A percentile compares a stretch with the other conserved stretches of the same genome.
These are phyloP conservation scores for Macaca fascicularis DNA, from an alignment of 2,113 vertebrate species.

Conservation along the genomic window DNA sequence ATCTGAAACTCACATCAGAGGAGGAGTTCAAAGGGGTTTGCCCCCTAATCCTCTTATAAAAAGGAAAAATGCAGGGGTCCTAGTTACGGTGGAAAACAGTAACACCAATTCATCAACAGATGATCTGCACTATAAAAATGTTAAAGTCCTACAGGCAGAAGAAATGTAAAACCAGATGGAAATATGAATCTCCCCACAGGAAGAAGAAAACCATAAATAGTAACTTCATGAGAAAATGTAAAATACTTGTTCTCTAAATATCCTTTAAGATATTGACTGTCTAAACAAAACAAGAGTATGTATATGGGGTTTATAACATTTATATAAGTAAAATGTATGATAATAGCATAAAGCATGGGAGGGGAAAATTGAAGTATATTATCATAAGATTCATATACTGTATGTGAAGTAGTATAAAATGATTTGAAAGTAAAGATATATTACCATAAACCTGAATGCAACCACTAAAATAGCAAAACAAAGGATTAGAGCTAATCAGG, in stretches of 20 bases:
- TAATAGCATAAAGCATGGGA: neutral
- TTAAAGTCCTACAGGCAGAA: neutral
- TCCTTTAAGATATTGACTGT: neutral
- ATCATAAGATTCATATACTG: neutral
- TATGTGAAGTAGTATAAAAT: neutral
- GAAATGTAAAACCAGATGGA: neutral
- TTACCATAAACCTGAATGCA: neutral
- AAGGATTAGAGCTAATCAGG: neutral
- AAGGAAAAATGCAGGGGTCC: neutral
- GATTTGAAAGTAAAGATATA: neutral
- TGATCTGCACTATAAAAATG: neutral
- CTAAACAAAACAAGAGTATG: neutral
- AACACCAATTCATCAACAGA: neutral
- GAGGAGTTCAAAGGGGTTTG: neutral
- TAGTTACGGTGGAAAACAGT: neutral
- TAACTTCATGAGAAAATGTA: neutral
- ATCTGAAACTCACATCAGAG: neutral
- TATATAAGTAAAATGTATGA: neutral
- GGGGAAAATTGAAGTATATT: neutral
- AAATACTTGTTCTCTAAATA: neutral
- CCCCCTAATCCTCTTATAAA: neutral
- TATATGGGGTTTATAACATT: neutral
- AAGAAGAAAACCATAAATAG: neutral
- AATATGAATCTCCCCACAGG: neutral
- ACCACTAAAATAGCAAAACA: neutral